Conservation (phyloP, 2,888 invertebrate genomes). For the Netelia melanura region DNA sequence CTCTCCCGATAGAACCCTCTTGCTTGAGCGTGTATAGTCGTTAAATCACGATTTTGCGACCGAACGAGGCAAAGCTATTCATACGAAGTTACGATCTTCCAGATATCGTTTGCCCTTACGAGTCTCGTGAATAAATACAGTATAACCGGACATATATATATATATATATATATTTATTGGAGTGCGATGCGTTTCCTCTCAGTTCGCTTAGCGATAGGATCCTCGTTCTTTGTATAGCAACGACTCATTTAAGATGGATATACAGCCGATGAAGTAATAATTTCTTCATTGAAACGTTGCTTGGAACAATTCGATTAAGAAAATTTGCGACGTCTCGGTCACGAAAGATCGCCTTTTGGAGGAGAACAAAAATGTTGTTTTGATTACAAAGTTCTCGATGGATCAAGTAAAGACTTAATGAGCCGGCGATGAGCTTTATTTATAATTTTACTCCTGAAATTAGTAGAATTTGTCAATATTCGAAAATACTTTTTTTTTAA, state of each 20-base stretch:
- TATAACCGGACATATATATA: constrained; percentile 30
- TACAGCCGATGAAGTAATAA: constrained; percentile 11
- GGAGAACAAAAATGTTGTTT: neutral
- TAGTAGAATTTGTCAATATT: too few species aligned
- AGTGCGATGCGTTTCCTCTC: constrained; percentile 27
- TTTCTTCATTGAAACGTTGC: constrained; percentile 56
- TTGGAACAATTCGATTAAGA: constrained; percentile 40
- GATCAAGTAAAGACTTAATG: too few species aligned
- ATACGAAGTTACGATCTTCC: constrained; percentile 73
- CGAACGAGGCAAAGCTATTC: constrained; percentile 73
- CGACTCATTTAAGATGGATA: constrained; percentile 69
- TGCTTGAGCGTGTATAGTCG: constrained; percentile 70
- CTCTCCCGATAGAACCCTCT: constrained; percentile 52
- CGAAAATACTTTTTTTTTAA: too few species aligned
- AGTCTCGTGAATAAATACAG: constrained; percentile 63
- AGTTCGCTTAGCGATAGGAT: constrained; percentile 60
- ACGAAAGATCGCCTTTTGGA: neutral
- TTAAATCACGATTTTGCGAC: constrained; percentile 77
- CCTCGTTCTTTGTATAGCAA: constrained; percentile 58
- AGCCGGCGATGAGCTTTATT: too few species aligned
- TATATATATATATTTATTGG: constrained; percentile 43
- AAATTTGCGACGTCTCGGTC: neutral
- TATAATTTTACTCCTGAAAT: too few species aligned
- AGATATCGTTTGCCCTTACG: constrained; percentile 72
- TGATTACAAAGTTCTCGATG: neutral